These are phyloP conservation scores for Meganola albula DNA, from an alignment of 2,888 invertebrate genomes.

Conservation along the genomic window DNA sequence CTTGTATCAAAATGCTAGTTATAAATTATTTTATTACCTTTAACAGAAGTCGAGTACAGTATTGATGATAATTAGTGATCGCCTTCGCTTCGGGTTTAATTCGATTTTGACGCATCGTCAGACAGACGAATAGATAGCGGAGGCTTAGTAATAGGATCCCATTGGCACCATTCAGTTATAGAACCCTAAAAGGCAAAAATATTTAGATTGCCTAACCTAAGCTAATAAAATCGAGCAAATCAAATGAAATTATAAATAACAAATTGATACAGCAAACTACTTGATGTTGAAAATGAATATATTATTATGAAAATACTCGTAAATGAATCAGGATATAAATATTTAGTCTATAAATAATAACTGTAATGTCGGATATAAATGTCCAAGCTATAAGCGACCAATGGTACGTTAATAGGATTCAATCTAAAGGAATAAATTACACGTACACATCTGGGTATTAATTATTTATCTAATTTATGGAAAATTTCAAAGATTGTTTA, in stretches of 20 bases:
- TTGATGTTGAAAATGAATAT: constrained; percentile 22
- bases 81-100: no score
- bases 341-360: constrained; percentile 38
- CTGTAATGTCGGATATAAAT: constrained; percentile 37
- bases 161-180: no score
- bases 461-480: constrained; percentile 20
- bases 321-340: constrained; percentile 32
- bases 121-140: no score
- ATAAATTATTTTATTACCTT: background rate
- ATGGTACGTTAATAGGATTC: constrained; percentile 35
- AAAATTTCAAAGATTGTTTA: constrained; percentile 9
- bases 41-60: no score
- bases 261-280: constrained; percentile 18
- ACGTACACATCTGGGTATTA: constrained; percentile 14
- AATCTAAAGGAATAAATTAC: constrained; percentile 30
- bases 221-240: no score
- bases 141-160: no score
- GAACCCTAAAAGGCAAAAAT: no score
- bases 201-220: no score
- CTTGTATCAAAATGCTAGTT: background rate
- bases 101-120: no score
- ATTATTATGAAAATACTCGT: constrained; percentile 21
- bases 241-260: constrained; percentile 19
- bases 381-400: constrained; percentile 37
- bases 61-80: no score